A percentile compares a stretch with the other conserved stretches of the same genome.
Conservation (phyloP, 2,113 vertebrate genomes). For the Lampris megalopsis region DNA sequence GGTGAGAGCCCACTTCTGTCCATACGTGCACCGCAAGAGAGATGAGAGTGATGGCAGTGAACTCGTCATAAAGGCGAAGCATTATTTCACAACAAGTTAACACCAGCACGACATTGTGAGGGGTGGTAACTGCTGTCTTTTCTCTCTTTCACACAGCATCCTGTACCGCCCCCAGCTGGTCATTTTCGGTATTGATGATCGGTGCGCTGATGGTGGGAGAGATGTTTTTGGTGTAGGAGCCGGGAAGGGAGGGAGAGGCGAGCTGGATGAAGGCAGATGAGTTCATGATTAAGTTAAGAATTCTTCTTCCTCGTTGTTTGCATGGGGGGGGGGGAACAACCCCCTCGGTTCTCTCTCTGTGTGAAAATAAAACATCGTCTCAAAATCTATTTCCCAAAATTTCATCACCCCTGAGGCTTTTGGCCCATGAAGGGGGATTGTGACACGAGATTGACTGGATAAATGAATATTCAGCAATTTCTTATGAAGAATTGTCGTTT, state of each 20-base stretch:
- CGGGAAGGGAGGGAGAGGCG: not conserved
- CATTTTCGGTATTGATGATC: slow-evolving; percentile 32
- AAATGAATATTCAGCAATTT: not conserved
- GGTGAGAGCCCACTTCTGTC: slow-evolving; percentile 36
- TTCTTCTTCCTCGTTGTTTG: too few relatives aligned
- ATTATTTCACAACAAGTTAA: not conserved
- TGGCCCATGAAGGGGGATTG: not conserved
- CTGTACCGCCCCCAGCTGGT: slow-evolving; percentile 56
- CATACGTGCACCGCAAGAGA: too few relatives aligned
- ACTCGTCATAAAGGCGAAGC: too few relatives aligned
- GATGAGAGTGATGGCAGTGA: too few relatives aligned
- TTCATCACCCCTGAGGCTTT: not conserved
- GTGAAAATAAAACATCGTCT: not conserved
- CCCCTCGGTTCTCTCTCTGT: not conserved
- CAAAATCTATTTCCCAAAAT: slow-evolving; percentile 3
- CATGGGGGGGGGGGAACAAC: too few relatives aligned
- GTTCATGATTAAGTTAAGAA: not conserved
- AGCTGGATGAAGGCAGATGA: not conserved
- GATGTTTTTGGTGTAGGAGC: slow-evolving; percentile 14
- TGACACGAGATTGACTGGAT: not conserved
- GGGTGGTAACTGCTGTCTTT: not conserved
- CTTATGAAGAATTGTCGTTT: not conserved
- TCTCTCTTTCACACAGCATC: slow-evolving; percentile 46
- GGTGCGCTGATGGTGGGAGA: slow-evolving; percentile 17
- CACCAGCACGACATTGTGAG: not conserved